phyloP scores from a whole-genome alignment of 2,113 vertebrate species.

The Rafetus swinhoei region DNA sequence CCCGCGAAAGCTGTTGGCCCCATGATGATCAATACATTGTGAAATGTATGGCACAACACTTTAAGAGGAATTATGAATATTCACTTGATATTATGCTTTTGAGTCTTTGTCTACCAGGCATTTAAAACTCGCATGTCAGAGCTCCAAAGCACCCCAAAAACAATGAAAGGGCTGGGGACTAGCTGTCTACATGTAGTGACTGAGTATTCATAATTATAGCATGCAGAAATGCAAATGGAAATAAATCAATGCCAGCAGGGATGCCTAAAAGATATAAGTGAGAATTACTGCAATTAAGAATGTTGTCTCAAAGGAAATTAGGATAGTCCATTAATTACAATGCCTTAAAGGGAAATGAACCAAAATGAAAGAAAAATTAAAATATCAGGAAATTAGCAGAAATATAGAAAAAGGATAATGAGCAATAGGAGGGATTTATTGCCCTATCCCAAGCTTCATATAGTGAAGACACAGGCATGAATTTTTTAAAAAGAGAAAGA shows the following conservation, averaged over 20 bases:
- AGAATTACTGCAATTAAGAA: constrained; percentile 81
- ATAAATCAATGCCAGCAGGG: constrained; percentile 73
- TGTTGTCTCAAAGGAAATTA: constrained; percentile 78
- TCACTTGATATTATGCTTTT: neutral
- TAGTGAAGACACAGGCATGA: neutral
- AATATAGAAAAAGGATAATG: constrained; percentile 21
- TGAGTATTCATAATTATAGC: constrained; percentile 68
- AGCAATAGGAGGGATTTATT: neutral
- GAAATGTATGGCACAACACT: neutral
- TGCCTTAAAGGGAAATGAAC: constrained; percentile 76
- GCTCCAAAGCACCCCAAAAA: neutral
- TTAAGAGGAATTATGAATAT: neutral
- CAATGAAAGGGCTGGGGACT: neutral
- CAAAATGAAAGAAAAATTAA: constrained; percentile 63
- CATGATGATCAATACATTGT: neutral
- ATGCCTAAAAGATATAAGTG: constrained; percentile 75
- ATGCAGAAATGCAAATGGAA: constrained; percentile 68
- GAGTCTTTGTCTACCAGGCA: neutral
- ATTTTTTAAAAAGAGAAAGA: neutral
- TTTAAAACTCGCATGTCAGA: neutral
- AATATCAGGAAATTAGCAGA: constrained; percentile 64
- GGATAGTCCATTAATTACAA: constrained; percentile 78
- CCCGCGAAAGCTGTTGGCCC: too few species aligned
- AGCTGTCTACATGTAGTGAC: constrained; percentile 42
- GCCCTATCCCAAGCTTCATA: neutral